Base-by-base conservation (phyloP, 1,140 invertebrate species). In the Drosophila kurseongensis region DNA sequence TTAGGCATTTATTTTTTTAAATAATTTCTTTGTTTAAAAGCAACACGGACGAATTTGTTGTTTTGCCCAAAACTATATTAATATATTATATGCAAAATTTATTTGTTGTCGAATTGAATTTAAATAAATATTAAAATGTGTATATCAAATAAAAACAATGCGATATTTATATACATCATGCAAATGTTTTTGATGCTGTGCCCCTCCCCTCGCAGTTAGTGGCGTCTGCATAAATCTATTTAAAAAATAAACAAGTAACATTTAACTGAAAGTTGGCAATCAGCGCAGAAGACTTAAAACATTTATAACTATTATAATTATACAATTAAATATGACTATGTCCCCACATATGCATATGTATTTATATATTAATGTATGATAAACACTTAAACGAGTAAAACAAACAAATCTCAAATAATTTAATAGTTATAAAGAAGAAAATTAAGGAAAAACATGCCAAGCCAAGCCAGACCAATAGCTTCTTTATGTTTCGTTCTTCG, bases 231-330 rank as follows among this genome's bases (percentile, higher is more conserved):
- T 54, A 80, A 41, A 85, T 60, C 45, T 35, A 78, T 52, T 61
- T 52, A 55, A 75, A 23, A 18, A 29, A 35, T 61, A 42, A 58
- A 72, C n/a, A 59, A 63, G 42, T 66, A 68, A 76, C 68, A 71
- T 62, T 69, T 52, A 78, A 78, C 76, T 72, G 50, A 78, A 78
- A 78, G 82, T 90, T 90, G 86, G 86, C 86, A 90, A 90, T 90
- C 86, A 90, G 86, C 83, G 82, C 82, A 90, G 82, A 90, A 90
- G 86, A 90, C 86, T 90, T 90, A 86, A 89, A 68, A 69, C 52
- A 71, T 71, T 71, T 71, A 71, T 71, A 71, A 71, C 65, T 71
- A 71, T 58, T 71, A 71, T 50, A 71, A 71, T 71, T 71, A 71
- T 71, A 71, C 67, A 71, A 69, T 40, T 69, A 69, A 40, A 40